Evolutionary conservation across 1,140 invertebrate species (phyloP).

Genomic region (Linepithema humile): DNA sequence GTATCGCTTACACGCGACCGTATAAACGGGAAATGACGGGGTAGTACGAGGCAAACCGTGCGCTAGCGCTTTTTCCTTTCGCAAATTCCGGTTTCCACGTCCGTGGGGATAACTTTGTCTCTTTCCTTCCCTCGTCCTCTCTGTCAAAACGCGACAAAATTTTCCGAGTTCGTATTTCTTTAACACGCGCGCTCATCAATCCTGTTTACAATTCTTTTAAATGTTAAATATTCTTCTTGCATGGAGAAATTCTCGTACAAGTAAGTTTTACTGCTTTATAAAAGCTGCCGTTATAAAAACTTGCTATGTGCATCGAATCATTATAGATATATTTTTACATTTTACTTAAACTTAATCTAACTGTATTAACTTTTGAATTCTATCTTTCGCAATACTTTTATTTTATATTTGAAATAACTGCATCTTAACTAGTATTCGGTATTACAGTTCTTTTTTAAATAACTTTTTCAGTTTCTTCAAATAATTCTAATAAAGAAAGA

Average conservation of each 20-base stretch:
- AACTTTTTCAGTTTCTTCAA: neutral
- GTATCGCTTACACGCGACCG: constrained; percentile 60
- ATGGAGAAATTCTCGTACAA: neutral
- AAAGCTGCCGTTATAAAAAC: neutral
- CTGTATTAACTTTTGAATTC: too few species aligned
- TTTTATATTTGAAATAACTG: constrained; percentile 7
- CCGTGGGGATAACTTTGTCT: constrained; percentile 32
- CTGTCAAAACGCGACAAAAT: neutral
- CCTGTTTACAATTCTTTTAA: constrained; percentile 44
- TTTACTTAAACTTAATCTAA: too few species aligned
- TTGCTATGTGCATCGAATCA: too few species aligned
- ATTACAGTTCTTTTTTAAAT: neutral
- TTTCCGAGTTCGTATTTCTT: constrained; percentile 45
- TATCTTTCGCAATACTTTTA: too few species aligned
- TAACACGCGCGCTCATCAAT: constrained; percentile 41
- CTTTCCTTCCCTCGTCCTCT: constrained; percentile 6
- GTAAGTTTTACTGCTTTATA: neutral
- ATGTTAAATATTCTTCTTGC: neutral
- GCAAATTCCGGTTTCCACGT: constrained; percentile 42
- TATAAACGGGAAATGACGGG: constrained; percentile 60
- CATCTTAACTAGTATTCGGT: neutral
- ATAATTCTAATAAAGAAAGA: constrained; percentile 4
- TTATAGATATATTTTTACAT: too few species aligned
- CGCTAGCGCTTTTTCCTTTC: constrained; percentile 45
- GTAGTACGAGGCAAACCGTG: constrained; percentile 27